Evolutionary conservation across 2,113 vertebrate genomes (phyloP).

Genomic region (Poecilia latipinna): DNA sequence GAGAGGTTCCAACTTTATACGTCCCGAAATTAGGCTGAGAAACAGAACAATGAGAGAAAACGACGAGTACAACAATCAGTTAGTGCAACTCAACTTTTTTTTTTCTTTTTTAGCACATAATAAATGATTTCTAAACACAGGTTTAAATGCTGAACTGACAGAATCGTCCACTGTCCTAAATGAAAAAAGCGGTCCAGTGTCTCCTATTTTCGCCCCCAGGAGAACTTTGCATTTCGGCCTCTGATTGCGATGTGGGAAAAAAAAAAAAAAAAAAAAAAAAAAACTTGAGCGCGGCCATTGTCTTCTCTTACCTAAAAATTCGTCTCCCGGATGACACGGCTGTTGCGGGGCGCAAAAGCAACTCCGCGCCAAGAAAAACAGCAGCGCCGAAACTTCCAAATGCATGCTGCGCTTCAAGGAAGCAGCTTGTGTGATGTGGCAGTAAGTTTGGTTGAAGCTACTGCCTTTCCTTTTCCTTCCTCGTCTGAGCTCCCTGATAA

Average conservation of each 20-base stretch:
- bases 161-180: background rate
- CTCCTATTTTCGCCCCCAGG: background rate
- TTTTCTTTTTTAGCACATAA: background rate
- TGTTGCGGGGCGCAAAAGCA: slow-evolving; percentile 67
- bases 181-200: background rate
- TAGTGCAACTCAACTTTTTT: no score
- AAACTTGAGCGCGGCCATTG: background rate
- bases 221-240: background rate
- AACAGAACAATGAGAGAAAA: background rate
- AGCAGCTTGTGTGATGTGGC: slow-evolving; percentile 84
- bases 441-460: slow-evolving; percentile 35
- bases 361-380: slow-evolving; percentile 44
- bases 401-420: slow-evolving; percentile 65
- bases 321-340: slow-evolving; percentile 74
- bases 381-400: slow-evolving; percentile 59
- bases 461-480: slow-evolving; percentile 1
- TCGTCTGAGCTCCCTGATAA: slow-evolving; percentile 24
- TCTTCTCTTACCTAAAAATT: slow-evolving; percentile 82
- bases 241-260: background rate
- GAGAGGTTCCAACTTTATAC: background rate
- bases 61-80: no score
- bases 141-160: background rate
- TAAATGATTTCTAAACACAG: background rate
- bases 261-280: no score
- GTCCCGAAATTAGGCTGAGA: background rate